Evolutionary conservation across 2,797 vertebrate species (phyloP).

Genomic region (Aldrovandia affinis): DNA sequence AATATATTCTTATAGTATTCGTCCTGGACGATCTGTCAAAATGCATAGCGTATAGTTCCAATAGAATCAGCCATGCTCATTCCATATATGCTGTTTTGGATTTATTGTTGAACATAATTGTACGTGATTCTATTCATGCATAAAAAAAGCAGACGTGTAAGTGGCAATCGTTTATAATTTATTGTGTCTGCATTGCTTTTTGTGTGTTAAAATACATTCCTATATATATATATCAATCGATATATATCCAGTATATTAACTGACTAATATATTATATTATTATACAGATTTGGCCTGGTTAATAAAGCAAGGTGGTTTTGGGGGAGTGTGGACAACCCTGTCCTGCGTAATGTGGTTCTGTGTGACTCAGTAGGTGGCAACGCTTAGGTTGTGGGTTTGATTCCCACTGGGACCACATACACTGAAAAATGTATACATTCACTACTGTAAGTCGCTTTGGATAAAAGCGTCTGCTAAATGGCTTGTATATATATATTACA

Average conservation of each 20-base stretch:
- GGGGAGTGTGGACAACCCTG: neutral
- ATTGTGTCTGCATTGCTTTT: neutral
- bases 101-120: neutral
- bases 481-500: too few relatives aligned
- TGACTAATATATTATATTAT: too few relatives aligned
- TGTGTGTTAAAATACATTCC: neutral
- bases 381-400: too few relatives aligned
- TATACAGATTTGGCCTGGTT: neutral
- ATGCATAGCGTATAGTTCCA: neutral
- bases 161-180: neutral
- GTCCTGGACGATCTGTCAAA: neutral
- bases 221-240: neutral
- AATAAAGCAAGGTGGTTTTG: neutral
- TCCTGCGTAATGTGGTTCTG: too few relatives aligned
- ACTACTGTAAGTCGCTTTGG: too few relatives aligned
- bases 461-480: too few relatives aligned
- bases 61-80: neutral
- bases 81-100: neutral
- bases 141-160: conserved; percentile 1
- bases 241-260: too few relatives aligned
- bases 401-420: too few relatives aligned
- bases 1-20: neutral
- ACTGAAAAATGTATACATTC: too few relatives aligned
- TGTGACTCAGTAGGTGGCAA: too few relatives aligned
- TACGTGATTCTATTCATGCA: conserved; percentile 1